Conservation (phyloP, 2,888 invertebrate genomes). For the Balanococcus diminutus region DNA sequence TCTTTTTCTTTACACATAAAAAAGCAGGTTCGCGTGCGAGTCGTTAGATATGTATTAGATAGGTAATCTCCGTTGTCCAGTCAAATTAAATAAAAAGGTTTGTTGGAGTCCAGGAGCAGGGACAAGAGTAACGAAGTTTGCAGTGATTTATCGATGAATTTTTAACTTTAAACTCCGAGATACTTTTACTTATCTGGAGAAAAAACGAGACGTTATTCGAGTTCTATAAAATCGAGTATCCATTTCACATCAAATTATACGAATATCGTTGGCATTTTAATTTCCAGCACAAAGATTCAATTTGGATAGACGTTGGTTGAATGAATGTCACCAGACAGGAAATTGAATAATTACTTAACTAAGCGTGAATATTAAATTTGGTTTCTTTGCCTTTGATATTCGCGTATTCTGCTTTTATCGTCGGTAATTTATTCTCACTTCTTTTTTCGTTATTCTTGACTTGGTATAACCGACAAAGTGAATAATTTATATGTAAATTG, state of each 20-base stretch:
- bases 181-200: neutral
- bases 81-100: too few species aligned
- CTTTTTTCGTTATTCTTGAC: neutral
- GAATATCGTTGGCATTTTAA: neutral
- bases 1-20: too few species aligned
- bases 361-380: slow-evolving; percentile 1
- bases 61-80: too few species aligned
- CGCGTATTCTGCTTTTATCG: neutral
- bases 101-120: too few species aligned
- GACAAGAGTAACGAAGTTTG: neutral
- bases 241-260: neutral
- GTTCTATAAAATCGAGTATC: neutral
- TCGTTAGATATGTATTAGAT: too few species aligned
- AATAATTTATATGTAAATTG: slow-evolving; percentile 5
- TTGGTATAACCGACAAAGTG: neutral
- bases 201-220: neutral
- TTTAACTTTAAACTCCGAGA: neutral
- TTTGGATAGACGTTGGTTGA: neutral
- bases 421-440: neutral
- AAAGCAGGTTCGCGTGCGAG: too few species aligned
- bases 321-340: neutral
- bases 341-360: slow-evolving; percentile 5
- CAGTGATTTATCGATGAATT: neutral
- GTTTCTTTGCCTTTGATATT: slow-evolving; percentile 3
- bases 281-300: neutral